phyloP scores from a whole-genome alignment of 1,140 invertebrate genomes.

The Bombus sibiricus region DNA sequence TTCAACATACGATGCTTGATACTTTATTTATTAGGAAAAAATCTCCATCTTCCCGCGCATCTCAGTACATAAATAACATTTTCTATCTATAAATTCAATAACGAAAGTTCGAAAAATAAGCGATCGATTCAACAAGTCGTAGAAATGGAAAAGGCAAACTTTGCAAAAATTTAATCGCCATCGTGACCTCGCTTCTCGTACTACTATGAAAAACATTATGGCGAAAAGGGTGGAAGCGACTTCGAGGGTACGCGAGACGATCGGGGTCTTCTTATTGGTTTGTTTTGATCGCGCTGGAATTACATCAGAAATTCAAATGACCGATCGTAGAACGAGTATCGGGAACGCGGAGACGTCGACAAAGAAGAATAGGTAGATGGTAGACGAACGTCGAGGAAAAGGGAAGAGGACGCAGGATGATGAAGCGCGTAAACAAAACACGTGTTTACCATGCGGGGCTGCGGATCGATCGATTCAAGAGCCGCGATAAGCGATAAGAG shows the following conservation, averaged over 20 bases:
- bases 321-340: background rate
- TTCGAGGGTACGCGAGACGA: background rate
- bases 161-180: background rate
- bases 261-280: slow-evolving; percentile 12
- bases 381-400: background rate
- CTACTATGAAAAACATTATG: background rate
- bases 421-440: slow-evolving; percentile 58
- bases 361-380: slow-evolving; percentile 22
- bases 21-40: too few species aligned
- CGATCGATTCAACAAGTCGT: background rate
- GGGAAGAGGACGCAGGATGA: background rate
- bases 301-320: slow-evolving; percentile 49
- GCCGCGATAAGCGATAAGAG: slow-evolving; percentile 57
- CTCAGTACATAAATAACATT: too few species aligned
- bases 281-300: slow-evolving; percentile 38
- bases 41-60: too few species aligned
- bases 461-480: slow-evolving; percentile 57
- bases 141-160: background rate
- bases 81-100: background rate
- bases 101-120: background rate
- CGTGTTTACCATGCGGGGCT: slow-evolving; percentile 51
- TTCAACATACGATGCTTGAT: too few species aligned
- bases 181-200: background rate
- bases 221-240: background rate
- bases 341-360: too few species aligned